These are phyloP conservation scores for Miichthys miiuy DNA, from an alignment of 2,797 vertebrate species.

Conservation along the genomic window DNA sequence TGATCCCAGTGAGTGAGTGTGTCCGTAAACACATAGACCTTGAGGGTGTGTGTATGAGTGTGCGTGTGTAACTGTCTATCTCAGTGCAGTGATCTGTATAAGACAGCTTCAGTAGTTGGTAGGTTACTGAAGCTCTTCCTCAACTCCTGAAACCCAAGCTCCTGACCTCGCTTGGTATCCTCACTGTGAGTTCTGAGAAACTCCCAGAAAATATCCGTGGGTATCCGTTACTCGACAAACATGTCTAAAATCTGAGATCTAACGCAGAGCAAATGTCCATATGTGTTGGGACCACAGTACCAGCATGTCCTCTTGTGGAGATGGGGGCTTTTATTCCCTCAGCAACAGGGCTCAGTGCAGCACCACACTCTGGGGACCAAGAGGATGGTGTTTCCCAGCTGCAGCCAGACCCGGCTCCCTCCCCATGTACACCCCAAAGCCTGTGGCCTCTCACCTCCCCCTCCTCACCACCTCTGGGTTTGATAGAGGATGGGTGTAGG, in stretches of 20 bases:
- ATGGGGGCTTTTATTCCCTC: conserved; percentile 53
- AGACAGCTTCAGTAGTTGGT: conserved; percentile 70
- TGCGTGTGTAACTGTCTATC: conserved; percentile 55
- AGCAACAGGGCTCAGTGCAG: conserved; percentile 58
- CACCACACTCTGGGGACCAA: conserved; percentile 56
- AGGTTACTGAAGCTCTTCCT: conserved; percentile 53
- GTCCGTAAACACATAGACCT: conserved; percentile 78
- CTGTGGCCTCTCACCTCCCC: conserved; percentile 29
- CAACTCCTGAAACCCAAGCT: conserved; percentile 31
- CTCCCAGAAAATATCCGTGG: conserved; percentile 39
- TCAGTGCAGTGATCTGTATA: conserved; percentile 74
- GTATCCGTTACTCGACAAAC: conserved; percentile 36
- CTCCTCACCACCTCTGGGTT: conserved; percentile 44
- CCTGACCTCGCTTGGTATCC: conserved; percentile 10
- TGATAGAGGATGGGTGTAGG: conserved; percentile 45
- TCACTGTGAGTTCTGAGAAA: conserved; percentile 26
- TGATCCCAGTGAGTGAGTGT: conserved; percentile 71
- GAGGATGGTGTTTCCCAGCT: conserved; percentile 76
- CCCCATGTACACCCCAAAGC: conserved; percentile 34
- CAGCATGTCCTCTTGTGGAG: conserved; percentile 41
- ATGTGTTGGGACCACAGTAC: conserved; percentile 46
- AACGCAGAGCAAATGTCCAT: conserved; percentile 42
- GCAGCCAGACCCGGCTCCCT: conserved; percentile 26
- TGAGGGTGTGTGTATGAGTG: conserved; percentile 67
- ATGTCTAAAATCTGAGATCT: conserved; percentile 2